Evolutionary conservation across 2,113 vertebrate species (phyloP), one percentile per base, ranked within the genome.

Genomic region (Oryzias javanicus): DNA sequence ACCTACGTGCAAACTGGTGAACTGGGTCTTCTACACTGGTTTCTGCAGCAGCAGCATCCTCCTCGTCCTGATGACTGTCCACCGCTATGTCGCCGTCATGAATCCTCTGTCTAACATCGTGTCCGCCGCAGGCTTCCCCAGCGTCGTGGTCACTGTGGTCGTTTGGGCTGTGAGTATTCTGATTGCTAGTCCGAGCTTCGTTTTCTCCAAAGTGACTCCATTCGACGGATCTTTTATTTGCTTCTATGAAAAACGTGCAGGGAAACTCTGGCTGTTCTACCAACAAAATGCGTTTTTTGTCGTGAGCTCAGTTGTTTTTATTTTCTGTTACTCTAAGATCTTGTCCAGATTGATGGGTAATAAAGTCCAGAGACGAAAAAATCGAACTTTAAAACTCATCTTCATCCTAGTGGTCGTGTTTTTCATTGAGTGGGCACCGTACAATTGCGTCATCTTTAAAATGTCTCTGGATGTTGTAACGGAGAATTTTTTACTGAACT

Each of bases 361-460:
- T 0, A 88, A 74, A 7, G 89, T 90, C 50, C 92, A 83, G 61
- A 92, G 87, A 61, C 92, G 90, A 60, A 92, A 82, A 45, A 88
- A 84, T 78, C 94, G 91, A 76, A 96, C 96, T 0, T 83, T 96
- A n/a, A 92, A 91, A 60, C 92, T 98, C 5, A 96, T 99, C 76
- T 89, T 96, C 17, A 83, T 86, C 25, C 93, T 99, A 0, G 93
- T 97, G 78, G 42, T 89, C 14, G 88, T 91, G 14, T 96, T 96
- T 85, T 95, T 96, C 74, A 19, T 98, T n/a, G 94, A 94, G 64
- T 99, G 96, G 97, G 86, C 82, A 4, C 97, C 96, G 15, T 99
- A 95, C 74, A 98, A 99, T 29, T 42, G 93, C 3, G 27, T 92
- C 16, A 87, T 93, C 35, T 94, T 96, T 53, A 59, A 96, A 0